These are phyloP conservation scores for Apodemus sylvaticus DNA, from an alignment of 2,113 vertebrate genomes.

Conservation along the genomic window DNA sequence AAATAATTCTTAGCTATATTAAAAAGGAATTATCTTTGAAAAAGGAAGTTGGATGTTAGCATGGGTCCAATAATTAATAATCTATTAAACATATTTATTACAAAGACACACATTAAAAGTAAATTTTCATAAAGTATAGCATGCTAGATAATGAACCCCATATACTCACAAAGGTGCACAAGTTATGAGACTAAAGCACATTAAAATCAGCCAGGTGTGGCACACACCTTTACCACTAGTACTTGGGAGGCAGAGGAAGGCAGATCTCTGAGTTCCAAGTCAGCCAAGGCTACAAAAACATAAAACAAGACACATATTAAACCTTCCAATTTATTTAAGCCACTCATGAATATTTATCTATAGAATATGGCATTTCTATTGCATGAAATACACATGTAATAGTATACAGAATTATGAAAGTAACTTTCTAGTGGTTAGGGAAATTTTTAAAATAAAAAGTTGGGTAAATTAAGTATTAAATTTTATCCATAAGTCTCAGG, in stretches of 20 bases:
- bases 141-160: constrained; percentile 23
- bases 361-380: constrained; percentile 51
- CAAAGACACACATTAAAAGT: constrained; percentile 24
- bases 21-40: constrained; percentile 62
- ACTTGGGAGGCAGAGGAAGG: background rate
- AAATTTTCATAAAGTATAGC: constrained; percentile 11
- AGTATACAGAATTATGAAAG: constrained; percentile 33
- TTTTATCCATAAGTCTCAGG: constrained; percentile 22
- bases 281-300: background rate
- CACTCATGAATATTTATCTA: constrained; percentile 20
- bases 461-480: constrained; percentile 52
- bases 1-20: constrained; percentile 28
- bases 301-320: background rate
- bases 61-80: constrained; percentile 42
- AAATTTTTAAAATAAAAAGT: constrained; percentile 30
- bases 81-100: constrained; percentile 46
- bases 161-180: constrained; percentile 49
- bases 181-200: constrained; percentile 55
- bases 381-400: background rate
- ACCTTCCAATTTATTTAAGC: constrained; percentile 27
- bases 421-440: background rate
- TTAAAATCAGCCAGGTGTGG: background rate
- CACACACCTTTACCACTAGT: background rate
- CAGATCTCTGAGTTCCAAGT: background rate
- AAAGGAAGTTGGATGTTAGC: background rate